Evolutionary conservation across 1,140 invertebrate species (phyloP).

Genomic region (Drosophila serrata): DNA sequence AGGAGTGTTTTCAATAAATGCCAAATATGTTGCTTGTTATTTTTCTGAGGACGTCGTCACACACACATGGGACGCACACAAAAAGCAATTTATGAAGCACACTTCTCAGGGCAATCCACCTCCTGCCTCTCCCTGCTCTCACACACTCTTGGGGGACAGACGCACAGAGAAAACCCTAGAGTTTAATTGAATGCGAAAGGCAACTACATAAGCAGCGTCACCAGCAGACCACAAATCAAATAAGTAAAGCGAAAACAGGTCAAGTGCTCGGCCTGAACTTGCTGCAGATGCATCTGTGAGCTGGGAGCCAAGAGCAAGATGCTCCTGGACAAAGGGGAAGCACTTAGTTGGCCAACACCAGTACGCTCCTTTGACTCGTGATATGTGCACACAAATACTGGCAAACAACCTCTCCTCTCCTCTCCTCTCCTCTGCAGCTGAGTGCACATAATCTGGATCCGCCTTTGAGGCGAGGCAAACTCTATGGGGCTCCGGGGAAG

Average conservation of each 20-base stretch:
- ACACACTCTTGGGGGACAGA: constrained; percentile 8
- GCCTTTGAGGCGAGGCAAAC: constrained; percentile 27
- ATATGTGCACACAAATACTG: constrained; percentile 21
- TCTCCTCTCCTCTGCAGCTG: constrained; percentile 12
- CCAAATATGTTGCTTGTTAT: constrained; percentile 29
- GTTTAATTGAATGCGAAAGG: constrained; percentile 70
- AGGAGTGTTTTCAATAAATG: constrained; percentile 21
- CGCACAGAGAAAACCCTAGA: constrained; percentile 20
- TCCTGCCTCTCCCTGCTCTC: neutral
- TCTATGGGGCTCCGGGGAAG: neutral
- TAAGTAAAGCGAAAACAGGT: constrained; percentile 51
- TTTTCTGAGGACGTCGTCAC: constrained; percentile 9
- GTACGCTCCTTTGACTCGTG: constrained; percentile 41
- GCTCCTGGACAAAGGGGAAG: constrained; percentile 33
- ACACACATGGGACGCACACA: constrained; percentile 17
- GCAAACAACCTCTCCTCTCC: neutral
- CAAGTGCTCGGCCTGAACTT: constrained; percentile 73
- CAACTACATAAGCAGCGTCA: constrained; percentile 55
- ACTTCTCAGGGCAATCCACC: constrained; percentile 39
- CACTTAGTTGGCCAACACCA: constrained; percentile 37
- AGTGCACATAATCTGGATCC: constrained; percentile 54
- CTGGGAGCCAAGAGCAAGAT: constrained; percentile 6
- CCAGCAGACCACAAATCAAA: constrained; percentile 54
- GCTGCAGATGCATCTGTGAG: neutral
- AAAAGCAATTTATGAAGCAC: constrained; percentile 51